These are phyloP conservation scores for Listrodromus nycthemerus DNA, from an alignment of 2,888 invertebrate genomes.

Conservation along the genomic window DNA sequence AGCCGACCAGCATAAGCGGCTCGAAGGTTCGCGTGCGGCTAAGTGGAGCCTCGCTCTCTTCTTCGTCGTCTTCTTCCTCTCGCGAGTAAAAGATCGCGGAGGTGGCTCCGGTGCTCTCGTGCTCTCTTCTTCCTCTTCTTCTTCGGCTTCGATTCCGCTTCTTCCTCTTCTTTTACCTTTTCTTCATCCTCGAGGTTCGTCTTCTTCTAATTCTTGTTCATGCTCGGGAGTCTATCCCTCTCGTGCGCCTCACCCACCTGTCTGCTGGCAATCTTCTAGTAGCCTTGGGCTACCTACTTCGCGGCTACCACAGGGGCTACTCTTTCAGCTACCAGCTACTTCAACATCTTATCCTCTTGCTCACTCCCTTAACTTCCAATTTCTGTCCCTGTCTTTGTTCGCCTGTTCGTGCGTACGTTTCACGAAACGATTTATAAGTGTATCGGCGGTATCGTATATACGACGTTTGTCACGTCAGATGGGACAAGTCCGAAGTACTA, in stretches of 20 bases:
- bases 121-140: conserved; percentile 59
- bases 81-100: conserved; percentile 53
- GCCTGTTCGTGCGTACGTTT: conserved; percentile 39
- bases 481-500: not conserved
- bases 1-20: conserved; percentile 70
- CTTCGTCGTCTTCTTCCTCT: conserved; percentile 40
- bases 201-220: conserved; percentile 32
- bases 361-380: conserved; percentile 61
- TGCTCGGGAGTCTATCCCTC: conserved; percentile 75
- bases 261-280: conserved; percentile 85
- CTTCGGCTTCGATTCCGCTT: conserved; percentile 48
- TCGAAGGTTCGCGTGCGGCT: conserved; percentile 83
- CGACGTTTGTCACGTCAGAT: not conserved
- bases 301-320: conserved; percentile 83
- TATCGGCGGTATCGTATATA: conserved; percentile 21
- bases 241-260: conserved; percentile 83
- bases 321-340: conserved; percentile 80
- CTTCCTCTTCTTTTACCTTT: conserved; percentile 60
- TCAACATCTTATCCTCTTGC: conserved; percentile 74
- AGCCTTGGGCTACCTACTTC: conserved; percentile 84
- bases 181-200: conserved; percentile 18
- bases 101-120: conserved; percentile 59
- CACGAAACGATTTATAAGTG: conserved; percentile 13
- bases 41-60: conserved; percentile 77
- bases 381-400: conserved; percentile 43